phyloP scores from a whole-genome alignment of 1,140 invertebrate species.

The Lordiphosa stackelbergi region DNA sequence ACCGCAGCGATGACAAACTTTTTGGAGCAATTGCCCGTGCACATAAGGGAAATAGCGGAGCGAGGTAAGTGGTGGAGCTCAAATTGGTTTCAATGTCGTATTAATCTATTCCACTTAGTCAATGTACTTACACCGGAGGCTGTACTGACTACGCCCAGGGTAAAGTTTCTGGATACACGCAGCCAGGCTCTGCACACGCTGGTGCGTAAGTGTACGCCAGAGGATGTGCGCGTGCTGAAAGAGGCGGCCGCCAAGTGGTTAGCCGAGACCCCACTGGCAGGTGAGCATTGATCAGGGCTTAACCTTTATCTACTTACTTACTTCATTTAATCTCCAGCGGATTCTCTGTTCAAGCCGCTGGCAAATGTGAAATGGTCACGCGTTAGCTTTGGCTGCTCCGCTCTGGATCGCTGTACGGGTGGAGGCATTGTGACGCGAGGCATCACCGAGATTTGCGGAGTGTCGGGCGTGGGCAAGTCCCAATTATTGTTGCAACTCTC shows the following conservation, averaged over 20 bases:
- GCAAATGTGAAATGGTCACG: constrained; percentile 64
- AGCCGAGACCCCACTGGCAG: constrained; percentile 39
- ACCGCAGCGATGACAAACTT: constrained; percentile 46
- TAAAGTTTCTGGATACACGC: constrained; percentile 51
- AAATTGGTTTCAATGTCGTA: constrained; percentile 14
- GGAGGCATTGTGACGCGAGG: constrained; percentile 86
- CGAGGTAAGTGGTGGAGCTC: constrained; percentile 29
- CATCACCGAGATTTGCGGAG: constrained; percentile 90
- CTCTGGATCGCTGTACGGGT: constrained; percentile 80
- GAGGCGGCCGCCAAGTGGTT: constrained; percentile 66
- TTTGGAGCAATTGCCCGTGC: constrained; percentile 53
- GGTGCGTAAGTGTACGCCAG: constrained; percentile 48
- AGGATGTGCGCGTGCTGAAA: constrained; percentile 66
- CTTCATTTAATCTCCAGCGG: constrained; percentile 18
- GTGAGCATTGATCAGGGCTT: constrained; percentile 13
- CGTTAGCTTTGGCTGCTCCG: constrained; percentile 81
- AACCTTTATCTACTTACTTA: not conserved
- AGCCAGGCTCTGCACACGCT: constrained; percentile 20
- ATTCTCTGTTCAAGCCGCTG: constrained; percentile 51
- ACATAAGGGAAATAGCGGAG: constrained; percentile 42
- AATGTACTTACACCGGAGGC: constrained; percentile 53
- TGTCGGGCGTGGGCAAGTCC: constrained; percentile 90
- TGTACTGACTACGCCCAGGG: constrained; percentile 46
- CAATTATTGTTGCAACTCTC: constrained; percentile 88
- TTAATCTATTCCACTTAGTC: constrained; percentile 33